phyloP scores from a whole-genome alignment of 2,113 vertebrate genomes.

The Neotoma lepida region DNA sequence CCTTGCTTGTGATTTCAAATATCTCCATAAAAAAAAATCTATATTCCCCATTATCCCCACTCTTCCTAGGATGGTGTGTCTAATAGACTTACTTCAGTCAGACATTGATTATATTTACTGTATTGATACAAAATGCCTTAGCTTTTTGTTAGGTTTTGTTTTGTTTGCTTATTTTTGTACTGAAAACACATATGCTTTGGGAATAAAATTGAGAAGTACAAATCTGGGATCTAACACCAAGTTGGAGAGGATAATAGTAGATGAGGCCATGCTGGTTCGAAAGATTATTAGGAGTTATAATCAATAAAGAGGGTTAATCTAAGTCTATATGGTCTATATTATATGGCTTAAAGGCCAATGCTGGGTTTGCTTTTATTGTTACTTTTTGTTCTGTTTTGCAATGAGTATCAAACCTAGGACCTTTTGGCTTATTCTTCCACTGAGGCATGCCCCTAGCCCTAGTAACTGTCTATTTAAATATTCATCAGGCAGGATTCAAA shows the following conservation, averaged over 20 bases:
- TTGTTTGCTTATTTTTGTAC: background rate
- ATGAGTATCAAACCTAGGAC: background rate
- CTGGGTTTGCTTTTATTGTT: background rate
- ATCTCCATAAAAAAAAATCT: background rate
- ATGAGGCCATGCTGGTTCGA: background rate
- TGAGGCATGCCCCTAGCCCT: background rate
- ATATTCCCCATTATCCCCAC: background rate
- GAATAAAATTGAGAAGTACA: background rate
- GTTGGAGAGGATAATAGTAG: background rate
- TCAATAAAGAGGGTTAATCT: background rate
- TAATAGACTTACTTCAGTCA: background rate
- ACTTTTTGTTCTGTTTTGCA: background rate
- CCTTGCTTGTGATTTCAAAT: background rate
- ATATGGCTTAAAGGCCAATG: background rate
- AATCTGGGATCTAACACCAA: background rate
- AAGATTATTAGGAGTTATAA: background rate
- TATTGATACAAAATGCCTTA: background rate
- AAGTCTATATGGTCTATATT: background rate
- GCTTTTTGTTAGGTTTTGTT: background rate
- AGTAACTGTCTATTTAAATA: constrained; percentile 29
- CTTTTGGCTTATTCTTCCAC: background rate
- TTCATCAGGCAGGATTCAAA: background rate
- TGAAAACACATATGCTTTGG: background rate
- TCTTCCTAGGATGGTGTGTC: background rate
- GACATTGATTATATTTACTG: background rate